Conservation (phyloP, 1,140 invertebrate genomes). For the Lerema accius region DNA sequence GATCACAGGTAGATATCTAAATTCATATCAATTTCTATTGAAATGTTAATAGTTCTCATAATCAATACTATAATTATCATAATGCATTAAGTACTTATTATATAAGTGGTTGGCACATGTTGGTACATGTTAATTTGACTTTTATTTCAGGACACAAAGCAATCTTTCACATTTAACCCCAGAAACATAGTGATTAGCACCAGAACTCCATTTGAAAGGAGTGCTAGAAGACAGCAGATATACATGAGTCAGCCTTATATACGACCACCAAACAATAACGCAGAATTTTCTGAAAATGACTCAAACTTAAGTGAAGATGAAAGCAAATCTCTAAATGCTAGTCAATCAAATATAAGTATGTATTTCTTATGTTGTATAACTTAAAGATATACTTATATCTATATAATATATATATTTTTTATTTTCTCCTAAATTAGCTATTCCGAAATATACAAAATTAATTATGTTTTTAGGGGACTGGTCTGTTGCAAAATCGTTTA, state of each 20-base stretch:
- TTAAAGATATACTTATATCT: no score
- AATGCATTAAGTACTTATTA: no score
- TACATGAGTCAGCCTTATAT: conserved; percentile 66
- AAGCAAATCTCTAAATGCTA: conserved; percentile 66
- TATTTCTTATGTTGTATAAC: conserved; percentile 27
- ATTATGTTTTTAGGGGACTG: conserved; percentile 59
- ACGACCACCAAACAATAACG: conserved; percentile 47
- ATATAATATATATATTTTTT: no score
- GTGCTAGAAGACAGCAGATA: conserved; percentile 45
- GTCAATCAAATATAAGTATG: conserved; percentile 68
- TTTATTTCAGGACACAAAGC: conserved; percentile 52
- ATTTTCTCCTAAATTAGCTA: no score
- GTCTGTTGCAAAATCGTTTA: conserved; percentile 58
- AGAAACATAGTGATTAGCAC: conserved; percentile 61
- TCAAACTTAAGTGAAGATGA: conserved; percentile 70
- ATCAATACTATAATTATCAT: no score
- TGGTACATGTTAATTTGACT: conserved; percentile 21
- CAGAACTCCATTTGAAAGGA: conserved; percentile 46
- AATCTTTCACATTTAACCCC: conserved; percentile 61
- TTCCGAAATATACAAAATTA: no score
- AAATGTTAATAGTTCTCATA: no score
- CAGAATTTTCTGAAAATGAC: conserved; percentile 68
- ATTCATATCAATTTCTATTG: neutral
- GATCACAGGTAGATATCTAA: conserved; percentile 53
- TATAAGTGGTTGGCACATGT: no score